These are phyloP conservation scores for Drosophila imparisetae DNA, from an alignment of 2,888 invertebrate species.

Conservation along the genomic window DNA sequence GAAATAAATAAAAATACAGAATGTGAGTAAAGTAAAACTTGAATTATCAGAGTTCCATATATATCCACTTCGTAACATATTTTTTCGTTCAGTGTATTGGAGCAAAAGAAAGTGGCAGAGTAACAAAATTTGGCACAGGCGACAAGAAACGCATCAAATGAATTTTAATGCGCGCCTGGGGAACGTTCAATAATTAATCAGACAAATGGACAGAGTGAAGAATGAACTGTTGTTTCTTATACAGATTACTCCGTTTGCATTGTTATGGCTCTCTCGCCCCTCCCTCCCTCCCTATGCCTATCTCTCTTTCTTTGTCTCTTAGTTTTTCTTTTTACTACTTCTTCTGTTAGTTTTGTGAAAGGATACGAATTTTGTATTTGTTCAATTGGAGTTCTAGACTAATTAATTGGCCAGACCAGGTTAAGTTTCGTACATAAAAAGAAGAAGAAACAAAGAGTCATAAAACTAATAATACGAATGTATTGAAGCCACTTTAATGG, in stretches of 20 bases:
- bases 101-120: constrained; percentile 19
- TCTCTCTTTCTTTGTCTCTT: not conserved
- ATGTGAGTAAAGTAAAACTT: not conserved
- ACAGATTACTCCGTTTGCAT: constrained; percentile 8
- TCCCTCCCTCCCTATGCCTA: not conserved
- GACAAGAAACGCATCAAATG: constrained; percentile 73
- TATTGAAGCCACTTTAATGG: not conserved
- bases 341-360: constrained; percentile 1
- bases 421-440: not conserved
- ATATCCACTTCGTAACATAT: not conserved
- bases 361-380: not conserved
- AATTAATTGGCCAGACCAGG: constrained; percentile 7
- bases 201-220: constrained; percentile 52
- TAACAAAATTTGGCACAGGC: constrained; percentile 55
- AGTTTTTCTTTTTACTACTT: not conserved
- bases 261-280: not conserved
- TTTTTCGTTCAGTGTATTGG: constrained; percentile 12
- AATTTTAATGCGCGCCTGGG: constrained; percentile 69
- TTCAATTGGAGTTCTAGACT: not conserved
- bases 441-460: not conserved
- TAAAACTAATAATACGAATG: not conserved
- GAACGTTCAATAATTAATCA: constrained; percentile 68
- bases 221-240: constrained; percentile 21
- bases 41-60: not conserved
- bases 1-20: not conserved